phyloP scores from a whole-genome alignment of 1,140 invertebrate species.

The Drosophila obscura region DNA sequence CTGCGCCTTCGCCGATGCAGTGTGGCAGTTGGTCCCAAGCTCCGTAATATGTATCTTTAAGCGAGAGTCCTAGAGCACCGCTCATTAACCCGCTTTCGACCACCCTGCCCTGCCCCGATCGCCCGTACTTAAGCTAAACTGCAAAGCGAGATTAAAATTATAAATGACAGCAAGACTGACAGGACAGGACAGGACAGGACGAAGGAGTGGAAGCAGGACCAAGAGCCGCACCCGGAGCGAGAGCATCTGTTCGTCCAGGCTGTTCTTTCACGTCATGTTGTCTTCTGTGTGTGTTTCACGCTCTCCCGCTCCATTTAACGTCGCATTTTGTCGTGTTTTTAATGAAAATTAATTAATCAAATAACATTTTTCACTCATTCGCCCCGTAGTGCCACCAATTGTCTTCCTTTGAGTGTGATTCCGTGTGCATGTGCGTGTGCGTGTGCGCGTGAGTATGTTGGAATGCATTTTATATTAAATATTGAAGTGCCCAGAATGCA shows the following conservation, averaged over 20 bases:
- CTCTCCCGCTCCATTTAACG: conserved; percentile 31
- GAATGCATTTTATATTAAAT: conserved; percentile 53
- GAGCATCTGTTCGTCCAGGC: conserved; percentile 22
- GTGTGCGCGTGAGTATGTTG: conserved; percentile 12
- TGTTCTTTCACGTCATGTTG: conserved; percentile 2
- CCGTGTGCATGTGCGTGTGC: no score
- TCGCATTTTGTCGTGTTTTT: conserved; percentile 68
- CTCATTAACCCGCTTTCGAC: conserved; percentile 55
- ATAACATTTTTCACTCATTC: conserved; percentile 72
- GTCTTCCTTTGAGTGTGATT: no score
- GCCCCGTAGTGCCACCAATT: conserved; percentile 5
- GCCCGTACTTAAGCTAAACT: conserved; percentile 74
- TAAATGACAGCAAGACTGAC: conserved; percentile 77
- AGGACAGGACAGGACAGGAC: conserved; percentile 24
- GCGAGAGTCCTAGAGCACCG: conserved; percentile 7
- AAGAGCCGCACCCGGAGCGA: conserved; percentile 1
- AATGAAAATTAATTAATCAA: conserved; percentile 82
- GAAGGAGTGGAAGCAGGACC: not conserved
- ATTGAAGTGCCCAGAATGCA: conserved; percentile 27
- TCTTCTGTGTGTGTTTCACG: not conserved
- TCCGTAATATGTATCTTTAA: conserved; percentile 20
- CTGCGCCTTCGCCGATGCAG: conserved; percentile 16
- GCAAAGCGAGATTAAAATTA: conserved; percentile 80
- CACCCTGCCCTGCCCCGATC: conserved; percentile 23
- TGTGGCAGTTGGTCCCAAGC: conserved; percentile 20